phyloP scores from a whole-genome alignment of 2,113 vertebrate species.

The Nannospalax galili region DNA sequence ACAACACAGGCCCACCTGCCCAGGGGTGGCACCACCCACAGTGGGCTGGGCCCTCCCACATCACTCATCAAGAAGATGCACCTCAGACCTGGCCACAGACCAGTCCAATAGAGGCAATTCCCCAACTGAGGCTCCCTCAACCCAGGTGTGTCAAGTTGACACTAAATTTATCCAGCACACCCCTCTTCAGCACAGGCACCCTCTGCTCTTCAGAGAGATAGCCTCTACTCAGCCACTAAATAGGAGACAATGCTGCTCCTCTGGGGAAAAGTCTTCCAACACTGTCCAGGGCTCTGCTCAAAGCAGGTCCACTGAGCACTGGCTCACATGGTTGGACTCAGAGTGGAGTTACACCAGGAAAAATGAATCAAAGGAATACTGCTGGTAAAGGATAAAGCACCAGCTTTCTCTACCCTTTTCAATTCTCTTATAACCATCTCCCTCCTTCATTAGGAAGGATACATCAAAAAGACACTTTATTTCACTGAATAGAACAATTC shows the following conservation, averaged over 20 bases:
- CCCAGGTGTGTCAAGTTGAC: too few relatives aligned
- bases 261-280: not conserved
- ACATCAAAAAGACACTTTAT: not conserved
- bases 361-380: not conserved
- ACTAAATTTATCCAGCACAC: too few relatives aligned
- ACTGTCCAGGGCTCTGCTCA: not conserved
- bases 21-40: too few relatives aligned
- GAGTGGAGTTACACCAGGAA: not conserved
- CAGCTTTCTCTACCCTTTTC: not conserved
- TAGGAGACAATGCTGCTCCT: not conserved
- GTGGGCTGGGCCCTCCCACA: too few relatives aligned
- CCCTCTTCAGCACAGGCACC: not conserved
- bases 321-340: not conserved
- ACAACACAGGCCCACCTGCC: too few relatives aligned
- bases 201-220: not conserved
- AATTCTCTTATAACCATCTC: not conserved
- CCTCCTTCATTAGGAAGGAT: not conserved
- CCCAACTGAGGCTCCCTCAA: too few relatives aligned
- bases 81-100: too few relatives aligned
- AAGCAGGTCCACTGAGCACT: not conserved
- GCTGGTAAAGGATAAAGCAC: not conserved
- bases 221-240: not conserved
- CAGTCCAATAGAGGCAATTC: too few relatives aligned
- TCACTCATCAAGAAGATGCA: too few relatives aligned
- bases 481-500: not conserved